Percentiles rank a stretch among this genome's conserved stretches.
These are phyloP conservation scores for Subacronicta megacephala DNA, from an alignment of 2,888 invertebrate species.

Conservation along the genomic window DNA sequence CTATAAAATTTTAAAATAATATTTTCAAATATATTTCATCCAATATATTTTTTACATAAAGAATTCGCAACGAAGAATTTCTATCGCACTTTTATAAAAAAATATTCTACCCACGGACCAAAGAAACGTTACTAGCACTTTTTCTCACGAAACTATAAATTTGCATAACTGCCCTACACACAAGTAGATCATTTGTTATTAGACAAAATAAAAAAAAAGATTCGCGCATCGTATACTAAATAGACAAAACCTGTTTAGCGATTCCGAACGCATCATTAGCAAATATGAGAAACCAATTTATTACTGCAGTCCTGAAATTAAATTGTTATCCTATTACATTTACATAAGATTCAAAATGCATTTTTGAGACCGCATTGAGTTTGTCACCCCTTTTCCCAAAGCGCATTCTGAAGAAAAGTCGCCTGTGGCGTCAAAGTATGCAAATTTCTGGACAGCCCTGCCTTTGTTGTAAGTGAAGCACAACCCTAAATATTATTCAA, in stretches of 20 bases:
- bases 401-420: slow-evolving; percentile 64
- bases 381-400: slow-evolving; percentile 59
- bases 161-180: slow-evolving; percentile 67
- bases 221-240: slow-evolving; percentile 77
- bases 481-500: slow-evolving; percentile 26
- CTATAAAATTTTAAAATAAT: too few species aligned
- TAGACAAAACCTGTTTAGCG: slow-evolving; percentile 86
- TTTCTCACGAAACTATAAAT: slow-evolving; percentile 77
- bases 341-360: slow-evolving; percentile 34
- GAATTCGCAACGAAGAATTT: too few species aligned
- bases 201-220: slow-evolving; percentile 64
- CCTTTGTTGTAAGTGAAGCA: slow-evolving; percentile 26
- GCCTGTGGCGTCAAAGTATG: slow-evolving; percentile 77
- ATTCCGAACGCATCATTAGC: slow-evolving; percentile 84
- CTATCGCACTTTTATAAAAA: too few species aligned
- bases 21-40: too few species aligned
- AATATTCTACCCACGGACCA: slow-evolving; percentile 22
- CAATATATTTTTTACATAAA: too few species aligned
- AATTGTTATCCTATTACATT: slow-evolving; percentile 44
- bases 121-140: slow-evolving; percentile 49
- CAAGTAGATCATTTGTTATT: slow-evolving; percentile 73
- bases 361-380: slow-evolving; percentile 21
- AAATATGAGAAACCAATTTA: slow-evolving; percentile 46
- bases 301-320: neutral
- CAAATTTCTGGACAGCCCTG: slow-evolving; percentile 72